Percentiles rank a stretch among this genome's conserved stretches.
Conservation (phyloP, 2,797 vertebrate species). For the Euthynnus affinis region DNA sequence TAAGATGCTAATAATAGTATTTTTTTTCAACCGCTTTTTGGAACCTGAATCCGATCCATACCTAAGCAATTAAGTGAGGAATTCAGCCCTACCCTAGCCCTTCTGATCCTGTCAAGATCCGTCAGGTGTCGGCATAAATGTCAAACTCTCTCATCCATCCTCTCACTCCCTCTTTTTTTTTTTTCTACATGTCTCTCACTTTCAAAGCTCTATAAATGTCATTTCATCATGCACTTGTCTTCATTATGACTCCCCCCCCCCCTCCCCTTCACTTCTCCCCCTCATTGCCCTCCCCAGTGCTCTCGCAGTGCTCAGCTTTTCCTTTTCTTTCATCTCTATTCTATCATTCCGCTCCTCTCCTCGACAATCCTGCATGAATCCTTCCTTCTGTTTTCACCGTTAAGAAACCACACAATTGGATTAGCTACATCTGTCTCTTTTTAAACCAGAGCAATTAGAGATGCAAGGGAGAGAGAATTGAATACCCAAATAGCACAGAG, state of each 20-base stretch:
- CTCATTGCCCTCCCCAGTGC: conserved; percentile 69
- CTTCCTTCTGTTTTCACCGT: conserved; percentile 77
- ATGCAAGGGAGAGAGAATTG: conserved; percentile 73
- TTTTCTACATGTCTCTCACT: conserved; percentile 75
- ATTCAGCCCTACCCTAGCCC: conserved; percentile 47
- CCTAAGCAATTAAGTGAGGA: conserved; percentile 62
- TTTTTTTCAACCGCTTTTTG: conserved; percentile 44
- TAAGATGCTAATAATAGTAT: conserved; percentile 42
- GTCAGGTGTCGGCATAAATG: conserved; percentile 78
- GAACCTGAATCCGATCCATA: conserved; percentile 54
- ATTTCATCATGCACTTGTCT: conserved; percentile 86
- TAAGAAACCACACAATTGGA: conserved; percentile 84
- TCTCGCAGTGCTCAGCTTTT: conserved; percentile 67
- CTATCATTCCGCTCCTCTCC: conserved; percentile 70
- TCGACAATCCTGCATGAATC: conserved; percentile 72
- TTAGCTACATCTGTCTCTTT: conserved; percentile 85
- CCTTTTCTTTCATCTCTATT: conserved; percentile 77
- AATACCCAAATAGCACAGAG: conserved; percentile 71
- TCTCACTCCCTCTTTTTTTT: conserved; percentile 57
- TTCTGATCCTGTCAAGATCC: conserved; percentile 72
- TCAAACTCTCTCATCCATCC: conserved; percentile 77
- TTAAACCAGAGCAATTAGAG: conserved; percentile 84
- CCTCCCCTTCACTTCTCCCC: conserved; percentile 39
- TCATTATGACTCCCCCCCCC: conserved; percentile 75
- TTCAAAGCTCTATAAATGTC: conserved; percentile 83